Percentiles rank a stretch among this genome's conserved stretches.
These are phyloP conservation scores for Dysidea cf. avara DNA, from an alignment of 37 sponge, comb jelly and placozoan species.

Conservation along the genomic window DNA sequence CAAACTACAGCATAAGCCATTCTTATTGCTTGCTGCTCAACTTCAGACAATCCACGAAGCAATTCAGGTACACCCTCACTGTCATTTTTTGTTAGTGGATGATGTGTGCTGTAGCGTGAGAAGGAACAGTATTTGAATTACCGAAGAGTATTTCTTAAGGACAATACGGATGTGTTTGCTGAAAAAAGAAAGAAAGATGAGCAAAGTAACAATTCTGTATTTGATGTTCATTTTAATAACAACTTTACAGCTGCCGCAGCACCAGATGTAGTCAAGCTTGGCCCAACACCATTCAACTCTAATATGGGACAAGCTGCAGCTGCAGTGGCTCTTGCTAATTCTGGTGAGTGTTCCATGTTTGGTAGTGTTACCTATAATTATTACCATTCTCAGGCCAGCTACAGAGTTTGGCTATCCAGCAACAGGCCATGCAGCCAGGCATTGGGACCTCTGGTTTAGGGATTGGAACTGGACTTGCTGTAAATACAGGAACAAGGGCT, in stretches of 20 bases:
- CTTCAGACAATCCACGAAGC: conserved; percentile 68
- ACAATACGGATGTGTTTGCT: conserved; percentile 71
- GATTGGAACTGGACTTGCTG: not conserved
- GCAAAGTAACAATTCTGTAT: not conserved
- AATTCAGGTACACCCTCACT: conserved; percentile 39
- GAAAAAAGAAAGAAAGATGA: conserved; percentile 32
- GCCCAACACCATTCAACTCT: conserved; percentile 41
- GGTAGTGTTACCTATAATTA: too few species aligned
- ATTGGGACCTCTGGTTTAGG: not conserved
- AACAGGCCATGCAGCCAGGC: not conserved
- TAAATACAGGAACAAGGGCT: not conserved
- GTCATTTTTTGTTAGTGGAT: not conserved
- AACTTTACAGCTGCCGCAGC: not conserved
- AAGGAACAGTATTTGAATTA: conserved; percentile 67
- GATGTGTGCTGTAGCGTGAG: conserved; percentile 13
- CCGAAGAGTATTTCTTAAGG: conserved; percentile 47
- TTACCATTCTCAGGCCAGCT: too few species aligned
- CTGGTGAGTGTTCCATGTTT: not conserved
- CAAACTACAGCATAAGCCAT: conserved; percentile 65
- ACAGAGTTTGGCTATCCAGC: too few species aligned
- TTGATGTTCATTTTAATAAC: not conserved
- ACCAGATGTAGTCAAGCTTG: not conserved
- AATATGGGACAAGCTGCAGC: conserved; percentile 29
- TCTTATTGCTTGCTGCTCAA: conserved; percentile 60
- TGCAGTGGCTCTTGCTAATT: conserved; percentile 27